Evolutionary conservation across 2,113 vertebrate species (phyloP).

Genomic region (Monarcha castaneiventris): DNA sequence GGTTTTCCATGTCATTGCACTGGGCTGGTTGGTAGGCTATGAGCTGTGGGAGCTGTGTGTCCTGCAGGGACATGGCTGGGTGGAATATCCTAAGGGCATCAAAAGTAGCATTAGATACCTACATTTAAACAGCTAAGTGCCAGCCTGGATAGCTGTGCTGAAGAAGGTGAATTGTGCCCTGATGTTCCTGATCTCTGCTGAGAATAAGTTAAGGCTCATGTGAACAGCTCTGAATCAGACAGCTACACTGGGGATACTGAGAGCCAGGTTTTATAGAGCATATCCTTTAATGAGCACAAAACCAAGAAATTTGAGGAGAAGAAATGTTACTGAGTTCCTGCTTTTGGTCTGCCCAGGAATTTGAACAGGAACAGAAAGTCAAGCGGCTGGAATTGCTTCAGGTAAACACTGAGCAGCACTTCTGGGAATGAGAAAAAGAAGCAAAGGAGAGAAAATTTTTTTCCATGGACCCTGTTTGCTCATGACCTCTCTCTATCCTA

Average conservation of each 20-base stretch:
- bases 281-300: neutral
- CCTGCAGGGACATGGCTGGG: neutral
- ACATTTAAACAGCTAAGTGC: neutral
- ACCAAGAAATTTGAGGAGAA: neutral
- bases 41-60: neutral
- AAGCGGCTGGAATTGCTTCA: neutral
- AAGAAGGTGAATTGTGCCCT: neutral
- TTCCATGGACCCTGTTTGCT: rapidly evolving
- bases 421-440: neutral
- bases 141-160: neutral
- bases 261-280: neutral
- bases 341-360: neutral
- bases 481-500: neutral
- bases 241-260: neutral
- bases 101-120: neutral
- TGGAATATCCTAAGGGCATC: neutral
- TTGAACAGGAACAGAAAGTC: neutral
- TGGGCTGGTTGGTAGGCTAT: neutral
- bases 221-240: neutral
- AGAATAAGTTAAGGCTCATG: neutral
- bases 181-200: neutral
- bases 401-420: neutral
- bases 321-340: neutral
- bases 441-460: neutral
- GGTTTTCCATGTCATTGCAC: too few relatives aligned